Conservation (phyloP, 2,888 invertebrate species). For the Byasa hedistus region DNA sequence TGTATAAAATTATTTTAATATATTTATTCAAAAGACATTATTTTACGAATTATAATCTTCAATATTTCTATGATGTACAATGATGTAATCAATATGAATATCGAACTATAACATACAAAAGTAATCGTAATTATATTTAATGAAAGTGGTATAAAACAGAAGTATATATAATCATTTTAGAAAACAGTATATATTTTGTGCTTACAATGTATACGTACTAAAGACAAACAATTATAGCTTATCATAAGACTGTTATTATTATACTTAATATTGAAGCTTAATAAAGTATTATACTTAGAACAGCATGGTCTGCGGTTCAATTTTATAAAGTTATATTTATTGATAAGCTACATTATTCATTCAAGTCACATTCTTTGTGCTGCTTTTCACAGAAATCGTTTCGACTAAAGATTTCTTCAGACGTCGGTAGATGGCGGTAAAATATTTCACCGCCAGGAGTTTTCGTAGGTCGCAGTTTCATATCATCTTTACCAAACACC, state of each 20-base stretch:
- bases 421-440: constrained; percentile 82
- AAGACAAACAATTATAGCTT: not conserved
- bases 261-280: not conserved
- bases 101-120: too few species aligned
- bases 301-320: not conserved
- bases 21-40: too few species aligned
- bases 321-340: not conserved
- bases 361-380: constrained; percentile 74
- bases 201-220: not conserved
- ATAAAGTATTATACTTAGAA: not conserved
- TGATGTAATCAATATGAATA: too few species aligned
- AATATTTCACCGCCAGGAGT: constrained; percentile 63
- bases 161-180: not conserved
- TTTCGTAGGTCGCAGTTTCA: constrained; percentile 44
- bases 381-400: constrained; percentile 82
- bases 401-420: constrained; percentile 79
- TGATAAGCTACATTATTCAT: constrained; percentile 44
- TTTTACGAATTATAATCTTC: too few species aligned
- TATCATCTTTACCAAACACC: constrained; percentile 68
- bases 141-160: too few species aligned
- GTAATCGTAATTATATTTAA: too few species aligned
- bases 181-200: not conserved
- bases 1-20: too few species aligned
- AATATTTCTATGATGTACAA: too few species aligned
- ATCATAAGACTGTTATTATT: not conserved